Base-by-base conservation (phyloP, 2,113 vertebrate species). In the Tachysurus fulvidraco region DNA sequence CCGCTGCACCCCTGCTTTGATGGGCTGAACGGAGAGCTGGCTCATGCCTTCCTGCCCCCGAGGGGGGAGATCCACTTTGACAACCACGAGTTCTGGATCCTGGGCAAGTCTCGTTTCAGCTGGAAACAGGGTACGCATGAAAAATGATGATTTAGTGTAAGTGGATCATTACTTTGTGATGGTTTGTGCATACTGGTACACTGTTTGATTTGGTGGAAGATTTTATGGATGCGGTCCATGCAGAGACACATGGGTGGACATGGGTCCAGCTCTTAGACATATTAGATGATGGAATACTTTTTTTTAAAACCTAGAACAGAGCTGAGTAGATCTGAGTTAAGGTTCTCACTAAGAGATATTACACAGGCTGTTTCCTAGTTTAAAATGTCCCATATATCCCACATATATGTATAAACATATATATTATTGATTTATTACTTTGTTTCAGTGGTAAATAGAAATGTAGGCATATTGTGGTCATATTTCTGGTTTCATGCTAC, bases 11-110 rank as follows among this genome's bases (percentile, higher is more conserved):
- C 96, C 0, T 97, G 96, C 88, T 97, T 97, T 4, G 96, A 97
- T 0, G 96, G 96, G 0, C 91, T 95, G 67, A 96, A 96, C 0
- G 96, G 96, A 0, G 96, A 97, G 86, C 89, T 97, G 88, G 96
- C 95, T 3, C 96, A 96, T 1, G 96, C 96, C 76, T 96, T 96
- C 92, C 93, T 97, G 57, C 96, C 96, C 0, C 96, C 96, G 0
- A 90, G 93, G 0, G 96, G 96, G 1, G 95, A 96, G 81, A 96
- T 96, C 86, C 96, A 96, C 90, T 96, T 96, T 1, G 96, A 96
- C 90, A 96, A 97, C 89, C 95, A 96, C 7, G 96, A 97, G 91
- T 95, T 95, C 92, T 96, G 96, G 96, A 94, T 97, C 83, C 94
- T 97, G 0, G 96, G 96, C 2, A 95, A 93, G 91, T 96, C 96